Evolutionary conservation across 1,140 invertebrate species (phyloP).

Genomic region (Hylyphantes graminicola): DNA sequence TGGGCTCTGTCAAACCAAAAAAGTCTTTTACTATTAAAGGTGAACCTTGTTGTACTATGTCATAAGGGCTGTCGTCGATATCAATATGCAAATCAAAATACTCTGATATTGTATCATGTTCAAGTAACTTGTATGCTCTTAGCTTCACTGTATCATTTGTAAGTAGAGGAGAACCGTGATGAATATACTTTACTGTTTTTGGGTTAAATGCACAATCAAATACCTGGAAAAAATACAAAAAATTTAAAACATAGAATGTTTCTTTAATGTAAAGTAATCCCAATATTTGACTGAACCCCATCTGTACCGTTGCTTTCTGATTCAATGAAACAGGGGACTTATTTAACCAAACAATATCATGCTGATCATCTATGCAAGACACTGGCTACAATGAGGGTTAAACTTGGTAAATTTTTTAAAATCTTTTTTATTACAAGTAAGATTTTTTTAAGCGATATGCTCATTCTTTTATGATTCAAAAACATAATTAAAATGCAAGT

Average conservation of each 20-base stretch:
- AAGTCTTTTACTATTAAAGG: constrained; percentile 55
- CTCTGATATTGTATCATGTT: constrained; percentile 53
- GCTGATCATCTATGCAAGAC: not conserved
- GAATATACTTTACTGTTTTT: constrained; percentile 48
- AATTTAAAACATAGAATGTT: not conserved
- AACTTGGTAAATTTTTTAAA: too few species aligned
- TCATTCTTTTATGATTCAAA: too few species aligned
- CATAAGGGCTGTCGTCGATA: constrained; percentile 43
- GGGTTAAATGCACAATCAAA: constrained; percentile 54
- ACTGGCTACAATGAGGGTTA: too few species aligned
- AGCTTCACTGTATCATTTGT: constrained; percentile 54
- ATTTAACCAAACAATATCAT: not conserved
- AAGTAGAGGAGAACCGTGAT: constrained; percentile 53
- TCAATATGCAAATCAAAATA: constrained; percentile 41
- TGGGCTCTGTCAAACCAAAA: constrained; percentile 41
- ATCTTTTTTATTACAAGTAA: too few species aligned
- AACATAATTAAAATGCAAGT: too few species aligned
- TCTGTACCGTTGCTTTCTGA: too few species aligned
- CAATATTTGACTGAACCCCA: too few species aligned
- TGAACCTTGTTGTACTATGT: constrained; percentile 15
- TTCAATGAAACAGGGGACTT: too few species aligned
- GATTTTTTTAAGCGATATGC: too few species aligned
- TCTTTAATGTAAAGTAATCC: too few species aligned
- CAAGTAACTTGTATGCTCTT: constrained; percentile 35
- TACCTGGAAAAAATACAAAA: constrained; percentile 37